Evolutionary conservation across 2,888 invertebrate genomes (phyloP), one percentile per base, ranked within the genome.

Genomic region (Drosophila algonquin): DNA sequence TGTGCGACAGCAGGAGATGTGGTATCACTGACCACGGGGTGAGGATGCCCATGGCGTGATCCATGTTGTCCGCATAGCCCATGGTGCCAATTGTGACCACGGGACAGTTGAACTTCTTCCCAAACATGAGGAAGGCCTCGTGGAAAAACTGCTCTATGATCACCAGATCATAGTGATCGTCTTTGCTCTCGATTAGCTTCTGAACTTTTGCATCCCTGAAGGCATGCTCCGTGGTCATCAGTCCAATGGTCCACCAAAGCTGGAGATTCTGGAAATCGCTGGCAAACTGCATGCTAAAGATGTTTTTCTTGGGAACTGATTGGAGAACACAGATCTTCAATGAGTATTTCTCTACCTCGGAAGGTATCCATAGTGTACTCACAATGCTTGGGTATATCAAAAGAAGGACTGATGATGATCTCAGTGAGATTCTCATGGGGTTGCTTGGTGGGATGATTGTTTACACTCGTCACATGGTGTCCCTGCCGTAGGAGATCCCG

Each of bases 41-140:
- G 3, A 92, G 10, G 0, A 91, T 61, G 24, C 92, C 92, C 92
- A 92, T 92, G 0, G 91, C 76, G 64, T 90, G 87, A 68, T 92
- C 92, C 90, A 92, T 92, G 70, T 91, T 91, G 47, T 92, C 92
- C 0, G 92, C 91, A 80, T 92, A 91, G 51, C 92, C 92, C 90
- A 92, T 91, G 3, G 92, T 92, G 53, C 92, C 92, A 50, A 92
- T 84, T 0, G 93, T 91, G 1, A 93, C 90, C 14, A 93, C 80
- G 0, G 93, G 93, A 32, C 92, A 92, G 12, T 91, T 90, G 64
- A 92, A 92, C 75, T 93, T 92, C 54, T 91, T 90, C 5, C 91
- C 92, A 64, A 93, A 91, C 87, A 93, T 92, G 2, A 92, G 88
- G 60, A 92, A 91, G 9, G 93, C 92, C 73, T 93, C 93, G 65